phyloP scores from a whole-genome alignment of 2,113 vertebrate species.

The Mus pahari region DNA sequence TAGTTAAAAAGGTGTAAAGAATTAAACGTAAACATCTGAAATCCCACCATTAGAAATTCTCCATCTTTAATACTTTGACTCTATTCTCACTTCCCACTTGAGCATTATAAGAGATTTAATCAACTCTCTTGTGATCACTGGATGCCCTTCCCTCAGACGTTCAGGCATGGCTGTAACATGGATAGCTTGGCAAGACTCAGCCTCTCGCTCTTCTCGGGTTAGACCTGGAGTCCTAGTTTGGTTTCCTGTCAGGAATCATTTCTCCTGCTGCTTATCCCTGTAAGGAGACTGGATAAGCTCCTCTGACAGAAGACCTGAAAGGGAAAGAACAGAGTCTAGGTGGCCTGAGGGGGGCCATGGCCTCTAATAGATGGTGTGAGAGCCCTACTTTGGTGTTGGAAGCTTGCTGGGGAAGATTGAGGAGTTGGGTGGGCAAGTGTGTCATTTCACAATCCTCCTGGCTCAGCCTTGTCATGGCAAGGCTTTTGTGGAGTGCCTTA shows the following conservation, averaged over 20 bases:
- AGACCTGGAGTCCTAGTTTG: not conserved
- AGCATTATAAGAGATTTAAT: not conserved
- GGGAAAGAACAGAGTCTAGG: not conserved
- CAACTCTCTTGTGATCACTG: not conserved
- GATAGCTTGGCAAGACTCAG: too few relatives aligned
- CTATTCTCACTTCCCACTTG: too few relatives aligned
- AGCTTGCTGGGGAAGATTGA: too few relatives aligned
- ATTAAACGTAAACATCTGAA: not conserved
- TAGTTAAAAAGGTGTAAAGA: not conserved
- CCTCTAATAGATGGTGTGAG: constrained; percentile 1
- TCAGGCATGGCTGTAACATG: not conserved
- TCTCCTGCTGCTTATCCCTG: not conserved
- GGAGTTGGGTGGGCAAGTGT: not conserved
- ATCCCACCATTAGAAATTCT: not conserved
- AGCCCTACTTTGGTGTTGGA: constrained; percentile 7
- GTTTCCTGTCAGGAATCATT: not conserved
- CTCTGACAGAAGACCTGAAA: not conserved
- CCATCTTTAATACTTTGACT: not conserved
- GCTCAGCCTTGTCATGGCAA: not conserved
- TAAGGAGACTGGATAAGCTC: not conserved
- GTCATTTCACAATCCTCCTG: not conserved
- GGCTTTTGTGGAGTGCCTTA: not conserved
- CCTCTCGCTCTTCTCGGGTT: not conserved
- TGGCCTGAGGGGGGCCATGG: not conserved
- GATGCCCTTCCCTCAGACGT: not conserved